These are phyloP conservation scores for Brachyptera risi DNA, from an alignment of 2,888 invertebrate species.

Conservation along the genomic window DNA sequence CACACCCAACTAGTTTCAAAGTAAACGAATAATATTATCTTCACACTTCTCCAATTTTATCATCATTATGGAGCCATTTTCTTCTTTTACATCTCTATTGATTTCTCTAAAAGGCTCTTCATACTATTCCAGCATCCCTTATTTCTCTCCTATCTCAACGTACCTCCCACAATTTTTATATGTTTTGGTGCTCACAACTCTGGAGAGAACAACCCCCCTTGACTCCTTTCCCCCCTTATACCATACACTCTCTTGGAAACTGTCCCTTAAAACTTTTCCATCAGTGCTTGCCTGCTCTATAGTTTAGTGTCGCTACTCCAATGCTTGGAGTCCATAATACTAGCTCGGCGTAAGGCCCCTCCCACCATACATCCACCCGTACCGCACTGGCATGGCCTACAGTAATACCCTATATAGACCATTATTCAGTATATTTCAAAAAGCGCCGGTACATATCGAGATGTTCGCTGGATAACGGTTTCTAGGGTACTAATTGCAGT, in stretches of 20 bases:
- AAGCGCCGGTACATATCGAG: conserved; percentile 11
- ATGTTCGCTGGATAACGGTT: conserved; percentile 14
- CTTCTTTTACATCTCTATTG: not conserved
- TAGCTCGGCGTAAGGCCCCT: conserved; percentile 34
- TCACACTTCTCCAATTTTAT: not conserved
- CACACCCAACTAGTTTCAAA: too few species aligned
- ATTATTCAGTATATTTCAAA: conserved; percentile 22
- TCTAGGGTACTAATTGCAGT: conserved; percentile 9
- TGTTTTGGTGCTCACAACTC: conserved; percentile 9
- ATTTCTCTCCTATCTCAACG: conserved; percentile 6
- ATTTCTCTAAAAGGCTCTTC: not conserved
- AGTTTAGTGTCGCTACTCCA: conserved; percentile 63
- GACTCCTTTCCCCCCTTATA: conserved; percentile 22
- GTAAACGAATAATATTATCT: too few species aligned
- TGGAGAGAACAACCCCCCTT: conserved; percentile 2
- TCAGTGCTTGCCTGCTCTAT: conserved; percentile 44
- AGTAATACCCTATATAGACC: conserved; percentile 16
- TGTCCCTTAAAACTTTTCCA: conserved; percentile 35
- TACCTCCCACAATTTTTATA: conserved; percentile 23
- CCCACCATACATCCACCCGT: not conserved
- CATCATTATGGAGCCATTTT: conserved; percentile 1
- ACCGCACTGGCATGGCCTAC: not conserved
- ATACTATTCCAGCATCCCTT: conserved; percentile 4
- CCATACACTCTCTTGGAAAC: conserved; percentile 28
- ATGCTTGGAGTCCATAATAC: conserved; percentile 62